Evolutionary conservation across 2,888 invertebrate genomes (phyloP).

Genomic region (Cremastinae sp.): DNA sequence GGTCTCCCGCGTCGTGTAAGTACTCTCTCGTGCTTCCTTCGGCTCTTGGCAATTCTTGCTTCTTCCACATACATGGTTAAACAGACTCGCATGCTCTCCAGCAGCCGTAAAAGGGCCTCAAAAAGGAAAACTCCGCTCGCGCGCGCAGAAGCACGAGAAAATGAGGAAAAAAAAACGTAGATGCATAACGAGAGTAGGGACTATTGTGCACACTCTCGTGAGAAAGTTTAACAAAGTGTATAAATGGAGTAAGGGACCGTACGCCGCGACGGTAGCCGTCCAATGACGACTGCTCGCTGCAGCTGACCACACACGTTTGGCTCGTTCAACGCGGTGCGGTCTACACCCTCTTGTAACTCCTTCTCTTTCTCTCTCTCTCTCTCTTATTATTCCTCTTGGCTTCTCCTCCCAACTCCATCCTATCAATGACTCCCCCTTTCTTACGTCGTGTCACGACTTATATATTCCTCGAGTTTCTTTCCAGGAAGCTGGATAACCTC

Average conservation of each 20-base stretch:
- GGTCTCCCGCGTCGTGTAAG: constrained; percentile 68
- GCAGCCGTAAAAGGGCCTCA: constrained; percentile 58
- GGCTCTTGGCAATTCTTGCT: constrained; percentile 4
- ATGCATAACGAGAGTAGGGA: constrained; percentile 61
- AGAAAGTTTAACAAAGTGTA: constrained; percentile 74
- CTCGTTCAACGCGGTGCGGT: constrained; percentile 65
- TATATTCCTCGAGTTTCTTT: constrained; percentile 53
- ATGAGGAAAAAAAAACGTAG: constrained; percentile 23
- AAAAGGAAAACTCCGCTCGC: constrained; percentile 33
- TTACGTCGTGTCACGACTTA: constrained; percentile 38
- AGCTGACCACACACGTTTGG: constrained; percentile 72
- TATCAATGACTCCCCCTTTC: constrained; percentile 5
- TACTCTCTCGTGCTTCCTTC: constrained; percentile 15
- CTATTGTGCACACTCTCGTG: constrained; percentile 69
- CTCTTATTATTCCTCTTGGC: constrained; percentile 29
- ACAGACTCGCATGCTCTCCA: too few relatives aligned
- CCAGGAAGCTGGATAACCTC: constrained; percentile 64
- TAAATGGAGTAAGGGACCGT: constrained; percentile 72
- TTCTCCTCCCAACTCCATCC: constrained; percentile 25
- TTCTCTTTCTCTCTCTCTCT: constrained; percentile 43
- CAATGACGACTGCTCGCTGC: constrained; percentile 51
- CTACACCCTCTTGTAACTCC: constrained; percentile 55
- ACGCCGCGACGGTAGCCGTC: constrained; percentile 63
- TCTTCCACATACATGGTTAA: too few relatives aligned
- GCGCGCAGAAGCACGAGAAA: neutral